Evolutionary conservation across 2,113 vertebrate genomes (phyloP).

Genomic region (Corythaeola cristata): DNA sequence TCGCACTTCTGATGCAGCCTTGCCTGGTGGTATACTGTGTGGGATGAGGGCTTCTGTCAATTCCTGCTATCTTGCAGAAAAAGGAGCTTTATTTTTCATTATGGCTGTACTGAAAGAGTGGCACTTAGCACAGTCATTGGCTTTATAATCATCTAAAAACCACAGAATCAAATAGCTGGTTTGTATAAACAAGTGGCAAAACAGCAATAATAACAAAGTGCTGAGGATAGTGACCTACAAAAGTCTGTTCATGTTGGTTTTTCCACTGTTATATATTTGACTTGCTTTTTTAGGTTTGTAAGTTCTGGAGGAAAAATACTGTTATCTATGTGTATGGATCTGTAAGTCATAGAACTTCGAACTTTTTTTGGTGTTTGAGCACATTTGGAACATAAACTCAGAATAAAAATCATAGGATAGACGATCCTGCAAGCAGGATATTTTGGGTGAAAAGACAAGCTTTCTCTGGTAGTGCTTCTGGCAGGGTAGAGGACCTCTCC

Average conservation of each 20-base stretch:
- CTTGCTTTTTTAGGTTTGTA: not conserved
- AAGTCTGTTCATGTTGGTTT: not conserved
- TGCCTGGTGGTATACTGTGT: accelerated
- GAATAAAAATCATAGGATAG: not conserved
- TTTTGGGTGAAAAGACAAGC: not conserved
- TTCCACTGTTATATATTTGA: not conserved
- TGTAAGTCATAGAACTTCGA: accelerated
- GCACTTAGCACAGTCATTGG: not conserved
- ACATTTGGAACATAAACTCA: not conserved
- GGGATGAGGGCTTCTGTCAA: not conserved
- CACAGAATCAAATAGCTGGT: not conserved
- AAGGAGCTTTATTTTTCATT: not conserved
- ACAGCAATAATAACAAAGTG: not conserved
- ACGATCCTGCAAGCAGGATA: not conserved
- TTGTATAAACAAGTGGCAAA: not conserved
- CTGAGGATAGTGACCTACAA: not conserved
- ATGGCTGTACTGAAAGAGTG: not conserved
- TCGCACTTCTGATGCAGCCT: not conserved
- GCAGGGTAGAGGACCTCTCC: not conserved
- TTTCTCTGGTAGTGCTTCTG: not conserved
- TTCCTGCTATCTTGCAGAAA: not conserved
- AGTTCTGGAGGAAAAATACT: not conserved
- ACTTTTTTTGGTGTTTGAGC: not conserved
- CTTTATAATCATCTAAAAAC: not conserved
- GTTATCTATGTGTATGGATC: not conserved